Evolutionary conservation across 2,888 invertebrate species (phyloP).

Genomic region (Escarpia spicata): DNA sequence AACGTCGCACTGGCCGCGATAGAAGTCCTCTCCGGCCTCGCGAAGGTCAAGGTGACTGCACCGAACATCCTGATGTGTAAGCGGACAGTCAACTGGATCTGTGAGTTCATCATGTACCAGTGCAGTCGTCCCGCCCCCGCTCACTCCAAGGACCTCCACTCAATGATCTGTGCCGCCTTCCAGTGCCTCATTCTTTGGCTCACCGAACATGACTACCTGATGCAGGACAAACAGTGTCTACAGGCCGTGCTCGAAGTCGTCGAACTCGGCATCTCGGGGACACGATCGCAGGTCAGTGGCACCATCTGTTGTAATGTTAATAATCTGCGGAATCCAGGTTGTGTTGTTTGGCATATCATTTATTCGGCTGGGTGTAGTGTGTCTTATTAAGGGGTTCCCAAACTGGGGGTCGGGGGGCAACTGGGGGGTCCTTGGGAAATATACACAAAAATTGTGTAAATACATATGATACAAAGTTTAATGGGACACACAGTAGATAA

Average conservation of each 20-base stretch:
- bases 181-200: constrained; percentile 81
- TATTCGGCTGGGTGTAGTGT: neutral
- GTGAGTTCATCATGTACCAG: constrained; percentile 96
- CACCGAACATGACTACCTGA: constrained; percentile 85
- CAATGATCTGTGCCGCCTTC: constrained; percentile 80
- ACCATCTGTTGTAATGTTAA: neutral
- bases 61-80: constrained; percentile 62
- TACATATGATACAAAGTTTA: no score
- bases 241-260: constrained; percentile 95
- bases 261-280: constrained; percentile 95
- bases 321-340: neutral
- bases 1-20: constrained; percentile 93
- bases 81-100: constrained; percentile 88
- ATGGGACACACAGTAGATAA: no score
- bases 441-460: no score
- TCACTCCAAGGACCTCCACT: constrained; percentile 90
- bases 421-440: neutral
- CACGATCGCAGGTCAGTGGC: constrained; percentile 73
- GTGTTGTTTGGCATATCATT: neutral
- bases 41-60: constrained; percentile 48
- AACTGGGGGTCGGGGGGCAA: neutral
- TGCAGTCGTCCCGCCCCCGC: constrained; percentile 93
- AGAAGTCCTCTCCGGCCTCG: constrained; percentile 89
- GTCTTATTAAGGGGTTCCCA: neutral
- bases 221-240: constrained; percentile 91